phyloP scores from a whole-genome alignment of 2,113 vertebrate genomes.

The Brachypodius melanocephalos region DNA sequence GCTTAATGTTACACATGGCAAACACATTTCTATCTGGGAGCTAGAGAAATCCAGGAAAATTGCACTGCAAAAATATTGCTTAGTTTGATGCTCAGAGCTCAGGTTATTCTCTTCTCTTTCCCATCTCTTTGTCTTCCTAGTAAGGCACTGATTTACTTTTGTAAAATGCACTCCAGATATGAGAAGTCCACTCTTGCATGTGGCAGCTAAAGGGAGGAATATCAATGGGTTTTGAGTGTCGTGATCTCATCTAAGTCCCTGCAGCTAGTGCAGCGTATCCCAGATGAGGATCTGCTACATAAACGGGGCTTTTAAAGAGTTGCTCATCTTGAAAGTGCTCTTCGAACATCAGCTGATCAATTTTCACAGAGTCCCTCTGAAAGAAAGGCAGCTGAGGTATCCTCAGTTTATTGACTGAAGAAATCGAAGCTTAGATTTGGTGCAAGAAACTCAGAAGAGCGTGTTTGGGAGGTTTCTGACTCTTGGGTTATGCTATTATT shows the following conservation, averaged over 20 bases:
- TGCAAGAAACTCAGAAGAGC: background rate
- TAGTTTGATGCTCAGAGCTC: background rate
- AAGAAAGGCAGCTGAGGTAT: background rate
- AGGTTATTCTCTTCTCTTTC: background rate
- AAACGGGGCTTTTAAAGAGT: background rate
- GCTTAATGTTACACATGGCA: conserved; percentile 40
- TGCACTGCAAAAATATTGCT: background rate
- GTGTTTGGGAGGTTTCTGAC: background rate
- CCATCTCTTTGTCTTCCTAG: background rate
- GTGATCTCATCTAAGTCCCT: background rate
- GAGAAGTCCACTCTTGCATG: background rate
- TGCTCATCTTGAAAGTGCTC: background rate
- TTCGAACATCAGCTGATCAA: background rate
- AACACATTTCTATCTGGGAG: background rate
- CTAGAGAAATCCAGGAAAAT: background rate
- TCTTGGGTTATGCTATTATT: accelerated
- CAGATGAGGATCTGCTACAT: background rate
- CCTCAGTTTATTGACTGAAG: background rate
- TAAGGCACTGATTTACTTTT: background rate
- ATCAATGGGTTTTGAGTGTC: accelerated
- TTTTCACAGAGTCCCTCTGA: background rate
- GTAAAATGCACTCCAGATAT: background rate
- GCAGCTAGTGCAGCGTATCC: accelerated
- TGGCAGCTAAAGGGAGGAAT: background rate
- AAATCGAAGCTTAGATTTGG: background rate